Conservation (phyloP, 2,113 vertebrate genomes). For the Austrofundulus limnaeus region DNA sequence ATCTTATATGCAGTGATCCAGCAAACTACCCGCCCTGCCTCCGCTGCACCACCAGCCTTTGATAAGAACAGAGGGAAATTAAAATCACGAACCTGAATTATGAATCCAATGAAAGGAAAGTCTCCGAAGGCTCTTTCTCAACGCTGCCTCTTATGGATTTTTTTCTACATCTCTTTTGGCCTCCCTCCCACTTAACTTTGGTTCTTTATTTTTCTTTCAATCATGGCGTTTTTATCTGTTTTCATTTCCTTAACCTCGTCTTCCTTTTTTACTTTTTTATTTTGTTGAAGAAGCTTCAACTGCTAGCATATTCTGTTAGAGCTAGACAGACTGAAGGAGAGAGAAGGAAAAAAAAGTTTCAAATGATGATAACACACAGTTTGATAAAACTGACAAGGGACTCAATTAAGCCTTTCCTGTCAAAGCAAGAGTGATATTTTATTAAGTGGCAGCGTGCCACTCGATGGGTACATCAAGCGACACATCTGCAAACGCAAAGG, state of each 20-base stretch:
- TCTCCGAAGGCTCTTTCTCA: constrained; percentile 69
- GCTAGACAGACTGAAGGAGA: constrained; percentile 51
- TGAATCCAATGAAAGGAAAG: constrained; percentile 82
- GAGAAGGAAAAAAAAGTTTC: constrained; percentile 72
- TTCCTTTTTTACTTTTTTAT: constrained; percentile 13
- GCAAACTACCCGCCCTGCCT: constrained; percentile 78
- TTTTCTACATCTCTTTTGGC: constrained; percentile 28
- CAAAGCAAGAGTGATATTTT: constrained; percentile 83
- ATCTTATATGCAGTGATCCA: constrained; percentile 79
- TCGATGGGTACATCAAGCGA: constrained; percentile 81
- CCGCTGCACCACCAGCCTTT: constrained; percentile 72
- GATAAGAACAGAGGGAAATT: constrained; percentile 87
- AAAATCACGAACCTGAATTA: constrained; percentile 86
- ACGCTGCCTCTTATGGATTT: constrained; percentile 40
- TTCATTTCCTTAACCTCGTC: constrained; percentile 36
- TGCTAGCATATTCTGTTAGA: constrained; percentile 76
- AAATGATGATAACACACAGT: constrained; percentile 82
- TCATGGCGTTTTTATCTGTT: constrained; percentile 36
- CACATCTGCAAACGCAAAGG: constrained; percentile 79
- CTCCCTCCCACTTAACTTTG: constrained; percentile 51
- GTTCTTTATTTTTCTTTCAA: constrained; percentile 55
- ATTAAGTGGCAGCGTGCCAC: constrained; percentile 80
- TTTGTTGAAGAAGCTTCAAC: constrained; percentile 68
- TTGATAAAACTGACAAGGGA: constrained; percentile 88
- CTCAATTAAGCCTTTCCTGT: constrained; percentile 84